Conservation (phyloP, 2,888 invertebrate species). For the Anagyrus pseudococci region DNA sequence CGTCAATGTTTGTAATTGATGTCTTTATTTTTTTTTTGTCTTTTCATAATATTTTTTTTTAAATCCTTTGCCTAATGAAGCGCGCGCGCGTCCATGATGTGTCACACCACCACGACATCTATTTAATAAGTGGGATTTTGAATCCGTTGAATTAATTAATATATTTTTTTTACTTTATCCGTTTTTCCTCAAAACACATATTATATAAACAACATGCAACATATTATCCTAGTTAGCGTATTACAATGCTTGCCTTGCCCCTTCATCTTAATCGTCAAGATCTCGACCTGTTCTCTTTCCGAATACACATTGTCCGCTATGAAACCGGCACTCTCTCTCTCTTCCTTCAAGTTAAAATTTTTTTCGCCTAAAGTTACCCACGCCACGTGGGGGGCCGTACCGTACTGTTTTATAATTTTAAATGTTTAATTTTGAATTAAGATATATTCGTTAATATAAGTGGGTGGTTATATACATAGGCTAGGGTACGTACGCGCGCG, state of each 20-base stretch:
- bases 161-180: background rate
- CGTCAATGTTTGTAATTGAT: slow-evolving; percentile 8
- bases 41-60: slow-evolving; percentile 22
- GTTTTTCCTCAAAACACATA: slow-evolving; percentile 52
- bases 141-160: slow-evolving; percentile 46
- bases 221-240: slow-evolving; percentile 58
- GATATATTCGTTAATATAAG: slow-evolving; percentile 40
- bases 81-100: slow-evolving; percentile 46
- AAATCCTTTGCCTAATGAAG: slow-evolving; percentile 41
- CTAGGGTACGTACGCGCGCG: slow-evolving; percentile 36
- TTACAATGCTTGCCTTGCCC: slow-evolving; percentile 49
- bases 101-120: slow-evolving; percentile 56
- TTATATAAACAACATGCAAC: slow-evolving; percentile 62
- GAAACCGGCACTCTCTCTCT: slow-evolving; percentile 27
- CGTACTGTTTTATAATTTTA: slow-evolving; percentile 23
- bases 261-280: background rate
- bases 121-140: slow-evolving; percentile 54
- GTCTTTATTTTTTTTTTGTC: slow-evolving; percentile 15
- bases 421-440: slow-evolving; percentile 38
- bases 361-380: slow-evolving; percentile 17
- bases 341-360: slow-evolving; percentile 5
- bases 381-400: slow-evolving; percentile 12
- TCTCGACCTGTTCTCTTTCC: no score
- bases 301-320: no score
- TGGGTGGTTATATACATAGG: slow-evolving; percentile 40